Conservation (phyloP, 2,113 vertebrate species). For the Edolisoma coerulescens region DNA sequence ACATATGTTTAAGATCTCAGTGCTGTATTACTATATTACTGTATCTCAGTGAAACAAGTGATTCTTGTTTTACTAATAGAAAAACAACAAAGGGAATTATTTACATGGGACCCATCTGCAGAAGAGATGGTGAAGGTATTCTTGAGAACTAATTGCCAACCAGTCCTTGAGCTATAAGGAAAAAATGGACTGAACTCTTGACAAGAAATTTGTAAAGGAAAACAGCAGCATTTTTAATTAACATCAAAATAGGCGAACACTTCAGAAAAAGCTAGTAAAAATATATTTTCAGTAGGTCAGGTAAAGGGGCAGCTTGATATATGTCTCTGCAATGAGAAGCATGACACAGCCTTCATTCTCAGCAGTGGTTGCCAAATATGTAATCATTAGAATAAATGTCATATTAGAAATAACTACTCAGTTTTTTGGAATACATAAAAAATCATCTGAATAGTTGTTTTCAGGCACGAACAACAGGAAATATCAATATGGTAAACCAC, state of each 20-base stretch:
- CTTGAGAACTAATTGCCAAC: not conserved
- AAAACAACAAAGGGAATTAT: not conserved
- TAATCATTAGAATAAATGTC: not conserved
- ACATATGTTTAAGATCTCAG: not conserved
- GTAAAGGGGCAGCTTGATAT: not conserved
- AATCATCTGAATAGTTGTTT: not conserved
- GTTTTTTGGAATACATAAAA: not conserved
- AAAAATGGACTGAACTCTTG: not conserved
- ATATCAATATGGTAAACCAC: not conserved
- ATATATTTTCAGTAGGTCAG: not conserved
- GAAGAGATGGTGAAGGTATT: not conserved
- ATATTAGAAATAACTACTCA: not conserved
- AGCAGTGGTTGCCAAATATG: not conserved
- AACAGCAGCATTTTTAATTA: not conserved
- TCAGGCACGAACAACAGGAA: not conserved
- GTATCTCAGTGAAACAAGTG: not conserved
- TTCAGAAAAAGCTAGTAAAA: not conserved
- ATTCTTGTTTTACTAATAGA: not conserved
- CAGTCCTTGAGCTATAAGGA: not conserved
- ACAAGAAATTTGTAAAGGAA: not conserved
- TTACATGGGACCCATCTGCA: not conserved
- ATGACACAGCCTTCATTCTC: not conserved
- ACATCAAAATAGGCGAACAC: not conserved
- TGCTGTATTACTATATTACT: not conserved
- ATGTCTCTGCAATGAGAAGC: not conserved